These are phyloP conservation scores for Promerops cafer DNA, from an alignment of 2,113 vertebrate genomes.

Conservation along the genomic window DNA sequence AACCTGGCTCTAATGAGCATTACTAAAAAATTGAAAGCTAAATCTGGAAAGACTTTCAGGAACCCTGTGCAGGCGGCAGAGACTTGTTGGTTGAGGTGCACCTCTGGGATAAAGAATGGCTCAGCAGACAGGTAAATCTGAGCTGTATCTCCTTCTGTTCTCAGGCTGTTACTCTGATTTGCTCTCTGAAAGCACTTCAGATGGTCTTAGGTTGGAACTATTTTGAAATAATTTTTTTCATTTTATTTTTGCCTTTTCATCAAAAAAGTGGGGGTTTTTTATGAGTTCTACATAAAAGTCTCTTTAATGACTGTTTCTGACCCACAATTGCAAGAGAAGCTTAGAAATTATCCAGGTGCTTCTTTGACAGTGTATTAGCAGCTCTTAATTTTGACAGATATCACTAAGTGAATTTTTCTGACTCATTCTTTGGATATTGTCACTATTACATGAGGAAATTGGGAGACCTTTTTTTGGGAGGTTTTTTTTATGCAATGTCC, in stretches of 20 bases:
- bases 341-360: not conserved
- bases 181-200: not conserved
- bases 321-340: not conserved
- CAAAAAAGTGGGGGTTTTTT: fast-evolving
- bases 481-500: not conserved
- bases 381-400: not conserved
- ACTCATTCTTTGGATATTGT: not conserved
- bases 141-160: not conserved
- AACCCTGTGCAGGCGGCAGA: not conserved
- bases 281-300: not conserved
- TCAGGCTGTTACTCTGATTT: not conserved
- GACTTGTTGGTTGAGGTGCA: not conserved
- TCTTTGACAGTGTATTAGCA: not conserved
- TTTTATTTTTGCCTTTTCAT: not conserved
- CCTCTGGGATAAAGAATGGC: not conserved
- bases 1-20: fast-evolving
- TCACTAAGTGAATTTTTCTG: not conserved
- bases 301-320: not conserved
- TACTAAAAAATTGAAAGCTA: not conserved
- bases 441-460: not conserved
- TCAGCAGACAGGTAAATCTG: not conserved
- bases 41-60: not conserved
- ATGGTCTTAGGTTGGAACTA: not conserved
- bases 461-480: not conserved
- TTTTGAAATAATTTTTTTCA: not conserved